Conservation (phyloP, 2,888 invertebrate genomes). For the Leuctra nigra region DNA sequence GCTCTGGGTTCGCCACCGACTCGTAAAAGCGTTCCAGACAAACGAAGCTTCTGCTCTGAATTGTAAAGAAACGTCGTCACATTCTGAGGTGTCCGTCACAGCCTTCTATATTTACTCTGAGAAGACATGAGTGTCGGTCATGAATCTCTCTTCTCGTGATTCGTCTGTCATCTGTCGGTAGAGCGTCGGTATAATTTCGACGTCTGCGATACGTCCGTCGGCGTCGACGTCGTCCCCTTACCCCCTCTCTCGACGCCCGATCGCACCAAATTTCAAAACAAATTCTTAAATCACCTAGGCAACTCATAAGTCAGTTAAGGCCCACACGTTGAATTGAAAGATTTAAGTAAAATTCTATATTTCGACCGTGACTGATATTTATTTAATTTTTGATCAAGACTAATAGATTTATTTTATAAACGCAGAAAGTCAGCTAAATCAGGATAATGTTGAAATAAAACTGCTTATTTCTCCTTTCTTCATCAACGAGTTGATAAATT, state of each 20-base stretch:
- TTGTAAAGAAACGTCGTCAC: no score
- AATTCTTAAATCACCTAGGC: constrained; percentile 1
- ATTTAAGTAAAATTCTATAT: constrained; percentile 2
- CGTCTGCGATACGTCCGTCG: constrained; percentile 11
- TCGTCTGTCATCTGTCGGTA: constrained; percentile 12
- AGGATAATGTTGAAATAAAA: background rate
- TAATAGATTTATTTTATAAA: constrained; percentile 3
- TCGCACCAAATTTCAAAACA: constrained; percentile 6
- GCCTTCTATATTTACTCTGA: constrained; percentile 9
- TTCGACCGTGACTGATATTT: background rate
- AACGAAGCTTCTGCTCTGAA: no score
- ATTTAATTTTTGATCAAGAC: constrained; percentile 1
- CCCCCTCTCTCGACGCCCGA: no score
- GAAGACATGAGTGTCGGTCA: constrained; percentile 19
- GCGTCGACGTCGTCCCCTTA: background rate
- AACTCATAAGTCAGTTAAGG: background rate
- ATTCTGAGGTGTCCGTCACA: constrained; percentile 5
- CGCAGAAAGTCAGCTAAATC: constrained; percentile 1
- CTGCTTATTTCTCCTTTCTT: no score
- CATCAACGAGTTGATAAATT: no score
- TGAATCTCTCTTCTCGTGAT: constrained; percentile 21
- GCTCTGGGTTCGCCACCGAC: no score
- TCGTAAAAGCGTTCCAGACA: no score
- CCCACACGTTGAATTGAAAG: background rate
- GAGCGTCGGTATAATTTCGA: background rate